These are phyloP conservation scores for Poeciliopsis prolifica DNA, from an alignment of 2,113 vertebrate species.

Conservation along the genomic window DNA sequence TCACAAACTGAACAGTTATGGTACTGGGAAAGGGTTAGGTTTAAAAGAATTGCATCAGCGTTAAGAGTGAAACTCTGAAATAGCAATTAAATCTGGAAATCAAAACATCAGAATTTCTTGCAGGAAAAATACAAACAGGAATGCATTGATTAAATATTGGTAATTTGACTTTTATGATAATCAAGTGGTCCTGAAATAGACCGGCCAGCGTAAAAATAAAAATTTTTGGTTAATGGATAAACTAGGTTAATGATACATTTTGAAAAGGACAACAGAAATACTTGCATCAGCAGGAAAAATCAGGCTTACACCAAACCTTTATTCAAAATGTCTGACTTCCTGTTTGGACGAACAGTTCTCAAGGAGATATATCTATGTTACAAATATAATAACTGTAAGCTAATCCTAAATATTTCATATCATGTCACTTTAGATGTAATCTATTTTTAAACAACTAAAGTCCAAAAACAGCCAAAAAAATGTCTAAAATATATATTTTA, in stretches of 20 bases:
- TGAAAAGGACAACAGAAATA: background rate
- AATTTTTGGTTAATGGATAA: background rate
- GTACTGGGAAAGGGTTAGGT: slow-evolving; percentile 1
- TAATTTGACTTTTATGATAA: background rate
- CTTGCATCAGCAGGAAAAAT: background rate
- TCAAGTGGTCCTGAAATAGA: background rate
- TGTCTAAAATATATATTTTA: no score
- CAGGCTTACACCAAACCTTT: no score
- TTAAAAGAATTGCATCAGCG: slow-evolving; percentile 8
- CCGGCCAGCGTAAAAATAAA: background rate
- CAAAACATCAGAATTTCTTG: background rate
- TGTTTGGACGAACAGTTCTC: no score
- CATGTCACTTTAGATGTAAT: no score
- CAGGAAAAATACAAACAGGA: background rate
- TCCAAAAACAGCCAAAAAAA: no score
- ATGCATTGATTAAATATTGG: background rate
- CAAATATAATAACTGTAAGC: no score
- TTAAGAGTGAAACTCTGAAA: slow-evolving; percentile 17
- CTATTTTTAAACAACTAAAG: no score
- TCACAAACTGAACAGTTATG: slow-evolving; percentile 4
- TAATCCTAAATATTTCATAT: no score
- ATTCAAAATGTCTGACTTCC: no score
- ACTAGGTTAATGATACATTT: background rate
- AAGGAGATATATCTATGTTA: no score
- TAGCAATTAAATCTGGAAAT: background rate